A percentile compares a stretch with the other conserved stretches of the same genome.
These are phyloP conservation scores for Lontra canadensis DNA, from an alignment of 2,113 vertebrate species.

Conservation along the genomic window DNA sequence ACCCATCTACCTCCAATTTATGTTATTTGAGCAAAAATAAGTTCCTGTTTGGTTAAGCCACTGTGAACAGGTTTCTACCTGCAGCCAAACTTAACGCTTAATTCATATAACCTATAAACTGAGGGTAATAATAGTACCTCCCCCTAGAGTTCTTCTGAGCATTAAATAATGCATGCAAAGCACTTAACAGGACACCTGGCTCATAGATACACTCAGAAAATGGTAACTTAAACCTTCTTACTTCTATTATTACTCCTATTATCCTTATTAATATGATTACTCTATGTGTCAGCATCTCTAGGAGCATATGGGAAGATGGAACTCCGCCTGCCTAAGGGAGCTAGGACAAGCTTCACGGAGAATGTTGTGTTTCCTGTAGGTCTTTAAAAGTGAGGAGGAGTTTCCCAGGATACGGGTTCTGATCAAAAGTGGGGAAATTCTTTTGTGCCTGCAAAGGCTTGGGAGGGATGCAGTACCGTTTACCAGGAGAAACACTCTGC, in stretches of 20 bases:
- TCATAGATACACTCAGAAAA: constrained; percentile 1
- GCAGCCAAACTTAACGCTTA: constrained; percentile 12
- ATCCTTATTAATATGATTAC: constrained; percentile 6
- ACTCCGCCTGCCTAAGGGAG: not conserved
- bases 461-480: not conserved
- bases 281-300: not conserved
- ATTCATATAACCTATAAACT: constrained; percentile 38
- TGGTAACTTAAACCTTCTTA: constrained; percentile 19
- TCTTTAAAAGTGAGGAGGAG: constrained; percentile 14
- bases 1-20: not conserved
- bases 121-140: constrained; percentile 10
- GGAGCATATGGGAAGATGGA: not conserved
- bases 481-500: not conserved
- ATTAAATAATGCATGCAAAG: constrained; percentile 66
- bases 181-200: constrained; percentile 48
- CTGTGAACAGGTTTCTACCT: constrained; percentile 24
- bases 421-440: constrained; percentile 2
- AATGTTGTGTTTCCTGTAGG: not conserved
- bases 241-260: not conserved
- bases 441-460: not conserved
- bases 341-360: not conserved
- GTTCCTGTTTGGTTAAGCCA: constrained; percentile 13
- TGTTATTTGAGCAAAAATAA: constrained; percentile 49
- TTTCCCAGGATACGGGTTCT: not conserved
- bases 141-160: constrained; percentile 34